Base-by-base conservation (phyloP, 2,888 invertebrate species). In the Beris chalybata region DNA sequence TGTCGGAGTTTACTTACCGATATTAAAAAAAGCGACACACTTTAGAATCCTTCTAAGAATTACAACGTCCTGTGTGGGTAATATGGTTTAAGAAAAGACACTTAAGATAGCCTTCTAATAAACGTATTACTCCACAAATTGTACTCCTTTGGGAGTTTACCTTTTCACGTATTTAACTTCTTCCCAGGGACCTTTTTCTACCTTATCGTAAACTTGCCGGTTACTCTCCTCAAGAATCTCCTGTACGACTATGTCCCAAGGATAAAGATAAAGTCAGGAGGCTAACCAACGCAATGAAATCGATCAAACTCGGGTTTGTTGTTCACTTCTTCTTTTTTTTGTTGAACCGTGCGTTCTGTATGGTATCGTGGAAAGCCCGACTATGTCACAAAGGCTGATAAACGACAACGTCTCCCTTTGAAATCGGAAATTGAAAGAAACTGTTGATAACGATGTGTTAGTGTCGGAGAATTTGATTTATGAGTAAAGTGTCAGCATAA, bases 321-420 rank as follows among this genome's bases (percentile, higher is more conserved):
- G 38, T 50, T 29, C 56, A 22, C 22, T 31, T n/a, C n/a, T n/a
- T n/a, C n/a, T 56, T 48, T 55, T 30, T 13, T 12, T 38, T 48
- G 47, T 47, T 47, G 47, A 50, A 3, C 15, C 50, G 29, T 22
- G 11, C 50, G 50, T 11, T 50, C 9, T 29, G 12, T 12, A 48
- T 48, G 48, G 48, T 12, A 57, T 45, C 58, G 4, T 13, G 43
- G 44, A 54, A 59, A 66, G 31, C 53, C 47, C 30, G 30, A n/a
- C 32, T 29, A 5, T 13, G 47, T 43, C 30, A 55, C 54, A 64
- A 64, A 54, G 45, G 56, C 22, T 45, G 63, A 48, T 63, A 54
- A 63, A 66, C 67, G 67, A 67, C 64, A 67, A 67, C 64, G 64
- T 67, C 45, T 67, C 53, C 32, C 53, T 67, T 67, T 67, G 52